Evolutionary conservation across 64 coral and sea anemone genomes (phyloP).

Genomic region (Stichodactyla mertensii): DNA sequence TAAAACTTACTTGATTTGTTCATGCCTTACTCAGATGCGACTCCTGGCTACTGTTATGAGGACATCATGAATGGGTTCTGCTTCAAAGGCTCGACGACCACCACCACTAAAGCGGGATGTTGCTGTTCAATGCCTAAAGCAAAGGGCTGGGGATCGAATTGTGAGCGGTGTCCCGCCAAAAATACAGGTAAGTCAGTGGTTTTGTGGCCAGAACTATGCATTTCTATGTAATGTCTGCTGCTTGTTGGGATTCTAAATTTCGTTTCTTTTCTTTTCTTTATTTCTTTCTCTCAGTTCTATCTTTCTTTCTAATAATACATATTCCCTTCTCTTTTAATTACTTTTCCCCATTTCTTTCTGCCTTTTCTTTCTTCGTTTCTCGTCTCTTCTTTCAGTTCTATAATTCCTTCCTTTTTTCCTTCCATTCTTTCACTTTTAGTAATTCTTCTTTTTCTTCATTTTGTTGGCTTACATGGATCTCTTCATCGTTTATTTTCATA

Average conservation of each 20-base stretch:
- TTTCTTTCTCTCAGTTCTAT: too few relatives aligned
- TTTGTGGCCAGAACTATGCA: too few relatives aligned
- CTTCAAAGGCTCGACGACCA: constrained; percentile 41
- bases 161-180: constrained; percentile 64
- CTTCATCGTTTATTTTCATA: not conserved
- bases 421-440: not conserved
- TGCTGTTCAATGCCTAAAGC: constrained; percentile 63
- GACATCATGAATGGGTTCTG: constrained; percentile 71
- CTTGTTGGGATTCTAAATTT: too few relatives aligned
- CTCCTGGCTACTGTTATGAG: constrained; percentile 56
- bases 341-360: too few relatives aligned
- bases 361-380: too few relatives aligned
- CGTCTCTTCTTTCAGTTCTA: too few relatives aligned
- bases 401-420: not conserved
- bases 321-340: too few relatives aligned
- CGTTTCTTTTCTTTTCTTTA: too few relatives aligned
- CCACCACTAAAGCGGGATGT: constrained; percentile 64
- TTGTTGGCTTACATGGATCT: not conserved
- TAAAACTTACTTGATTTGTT: not conserved
- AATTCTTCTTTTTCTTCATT: not conserved
- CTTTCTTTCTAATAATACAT: not conserved
- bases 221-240: too few relatives aligned
- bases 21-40: constrained; percentile 23
- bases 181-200: constrained; percentile 50
- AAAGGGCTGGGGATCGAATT: constrained; percentile 75